A percentile compares a stretch with the other conserved stretches of the same genome.
These are phyloP conservation scores for Ischnura elegans DNA, from an alignment of 2,888 invertebrate genomes.

Conservation along the genomic window DNA sequence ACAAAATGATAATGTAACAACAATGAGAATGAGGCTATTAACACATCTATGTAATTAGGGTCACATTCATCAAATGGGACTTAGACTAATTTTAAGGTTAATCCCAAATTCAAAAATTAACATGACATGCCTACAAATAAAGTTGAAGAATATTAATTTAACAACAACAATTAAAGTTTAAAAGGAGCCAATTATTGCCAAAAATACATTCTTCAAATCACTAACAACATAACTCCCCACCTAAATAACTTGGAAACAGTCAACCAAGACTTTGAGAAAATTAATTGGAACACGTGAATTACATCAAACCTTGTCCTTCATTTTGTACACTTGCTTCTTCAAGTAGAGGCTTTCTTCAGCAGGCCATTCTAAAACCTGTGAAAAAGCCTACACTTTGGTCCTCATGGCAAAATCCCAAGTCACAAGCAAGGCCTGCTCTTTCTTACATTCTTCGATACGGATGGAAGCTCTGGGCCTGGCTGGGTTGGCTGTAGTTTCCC, in stretches of 20 bases:
- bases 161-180: constrained; percentile 52
- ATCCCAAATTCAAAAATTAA: constrained; percentile 40
- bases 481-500: constrained; percentile 76
- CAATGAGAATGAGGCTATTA: constrained; percentile 50
- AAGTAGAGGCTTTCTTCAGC: constrained; percentile 62
- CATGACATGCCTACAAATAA: constrained; percentile 60
- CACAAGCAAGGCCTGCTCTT: constrained; percentile 69
- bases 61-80: constrained; percentile 58
- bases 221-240: constrained; percentile 60
- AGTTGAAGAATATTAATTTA: constrained; percentile 48
- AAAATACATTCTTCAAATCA: constrained; percentile 60
- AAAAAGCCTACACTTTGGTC: constrained; percentile 67
- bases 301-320: constrained; percentile 67
- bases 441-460: constrained; percentile 79
- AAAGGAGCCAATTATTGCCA: constrained; percentile 60
- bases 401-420: constrained; percentile 66
- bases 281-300: constrained; percentile 62
- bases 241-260: constrained; percentile 63
- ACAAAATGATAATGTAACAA: constrained; percentile 65
- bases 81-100: constrained; percentile 37
- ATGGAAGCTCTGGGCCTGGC: constrained; percentile 79
- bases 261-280: constrained; percentile 61
- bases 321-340: constrained; percentile 67
- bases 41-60: constrained; percentile 44
- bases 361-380: constrained; percentile 56